Evolutionary conservation across 2,113 vertebrate species (phyloP), one percentile per base, ranked within the genome.

Genomic region (Mixornis gularis): DNA sequence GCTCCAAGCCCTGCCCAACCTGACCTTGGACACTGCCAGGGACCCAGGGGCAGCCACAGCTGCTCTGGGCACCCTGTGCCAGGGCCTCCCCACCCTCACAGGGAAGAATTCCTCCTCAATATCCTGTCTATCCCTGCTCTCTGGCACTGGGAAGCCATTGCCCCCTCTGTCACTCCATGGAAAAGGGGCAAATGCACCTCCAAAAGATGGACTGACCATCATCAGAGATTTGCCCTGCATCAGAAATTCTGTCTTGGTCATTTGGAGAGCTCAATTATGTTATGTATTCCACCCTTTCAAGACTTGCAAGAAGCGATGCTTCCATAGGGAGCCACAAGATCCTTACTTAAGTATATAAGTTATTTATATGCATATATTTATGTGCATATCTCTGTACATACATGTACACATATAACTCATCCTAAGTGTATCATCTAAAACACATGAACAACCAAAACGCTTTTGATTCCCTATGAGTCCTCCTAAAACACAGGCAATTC

Each of bases 71-170:
- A 64, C 0, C 26, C 14, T 38, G 32, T 1, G 38, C 32, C 38
- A 51, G 52, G 6, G 3, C 27, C 52, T 88, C 0, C 1, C 13
- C 60, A 21, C 16, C n/a, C 27, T 52, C 27, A 2, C 15, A 51
- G 7, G 0, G 1, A 49, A 0, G 0, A 58, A 38, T 58, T 72
- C 22, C 15, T 64, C 19, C 15, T 6, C 22, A 32, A 7, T 16
- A 44, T n/a, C 30, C 24, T 2, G 1, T 36, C 27, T 17, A 1
- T 1, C 4, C 19, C 27, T 73, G 6, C 13, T 1, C 5, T 66
- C 5, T 52, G 29, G 19, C 44, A 21, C 0, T 17, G 27, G 24
- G 29, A 73, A 60, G 27, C 44, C 19, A 12, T 40, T 65, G 7
- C 29, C 24, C 6, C 19, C 41, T 44, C 7, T 59, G 25, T 53